Evolutionary conservation across 1,140 invertebrate genomes (phyloP), one percentile per base, ranked within the genome.

Genomic region (Drosophila micromelanica): DNA sequence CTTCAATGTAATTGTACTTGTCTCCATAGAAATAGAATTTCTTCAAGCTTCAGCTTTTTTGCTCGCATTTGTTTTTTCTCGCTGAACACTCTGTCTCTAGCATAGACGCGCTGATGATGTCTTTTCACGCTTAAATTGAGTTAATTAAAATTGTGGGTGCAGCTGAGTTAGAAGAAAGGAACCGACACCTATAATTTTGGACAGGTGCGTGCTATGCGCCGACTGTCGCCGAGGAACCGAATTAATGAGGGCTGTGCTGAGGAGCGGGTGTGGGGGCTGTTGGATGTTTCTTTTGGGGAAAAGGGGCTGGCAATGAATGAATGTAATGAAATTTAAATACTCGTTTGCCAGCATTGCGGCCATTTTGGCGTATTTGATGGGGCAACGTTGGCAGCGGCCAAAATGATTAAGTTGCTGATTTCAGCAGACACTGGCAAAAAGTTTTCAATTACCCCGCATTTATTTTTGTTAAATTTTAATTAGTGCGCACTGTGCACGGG

Each of bases 391-490:
- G 48, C 13, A 20, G 30, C 17, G 55, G 17, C 30, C 59, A 46
- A 64, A 70, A 75, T 78, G 60, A 77, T 77, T 77, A 77, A 77
- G 75, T 77, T 69, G 63, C 75, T 59, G 71, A 77, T 77, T 73
- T 61, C 72, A 67, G 81, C 68, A 73, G 71, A 69, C 64, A 52
- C 56, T 56, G 60, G 49, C 59, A 63, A 72, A 68, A 81, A 87
- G 84, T 89, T 89, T 89, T 87, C 84, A 84, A 89, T 89, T 89
- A 89, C 84, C 75, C 43, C 71, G 65, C 84, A 87, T 89, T 84
- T 87, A 79, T 87, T 89, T 89, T 72, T 89, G 76, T 84, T 80
- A 89, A 84, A 89, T 89, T 89, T 81, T 89, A 89, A 89, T 89
- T 89, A 89, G 86, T 84, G 76, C 64, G 64, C 51, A 78, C 49